A percentile compares a stretch with the other conserved stretches of the same genome.
phyloP scores from a whole-genome alignment of 2,797 vertebrate genomes.

The Diceros bicornis region DNA sequence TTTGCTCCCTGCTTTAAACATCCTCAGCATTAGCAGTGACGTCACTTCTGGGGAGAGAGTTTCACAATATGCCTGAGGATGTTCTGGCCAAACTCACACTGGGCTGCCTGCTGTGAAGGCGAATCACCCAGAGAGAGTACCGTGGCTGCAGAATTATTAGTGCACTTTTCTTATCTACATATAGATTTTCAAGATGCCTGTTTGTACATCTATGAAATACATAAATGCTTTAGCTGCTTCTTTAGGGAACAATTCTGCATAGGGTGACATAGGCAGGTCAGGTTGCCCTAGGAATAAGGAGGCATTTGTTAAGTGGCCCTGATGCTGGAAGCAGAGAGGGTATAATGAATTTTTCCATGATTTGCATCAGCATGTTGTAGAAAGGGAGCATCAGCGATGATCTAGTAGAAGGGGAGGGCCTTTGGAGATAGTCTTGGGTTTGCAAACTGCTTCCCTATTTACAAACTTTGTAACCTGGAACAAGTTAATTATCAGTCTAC shows the following conservation, averaged over 20 bases:
- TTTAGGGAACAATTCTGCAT: slow-evolving; percentile 2
- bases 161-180: background rate
- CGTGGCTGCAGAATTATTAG: background rate
- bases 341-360: slow-evolving; percentile 15
- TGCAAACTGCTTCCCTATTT: slow-evolving; percentile 44
- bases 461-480: slow-evolving; percentile 4
- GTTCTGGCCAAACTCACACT: background rate
- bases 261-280: background rate
- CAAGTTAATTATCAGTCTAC: slow-evolving; percentile 16
- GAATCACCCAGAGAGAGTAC: background rate
- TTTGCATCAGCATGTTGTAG: background rate
- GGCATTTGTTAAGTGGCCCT: background rate
- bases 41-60: slow-evolving; percentile 39
- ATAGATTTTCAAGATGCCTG: background rate
- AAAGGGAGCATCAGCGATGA: background rate
- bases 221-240: slow-evolving; percentile 2
- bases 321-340: background rate
- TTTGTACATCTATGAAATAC: background rate
- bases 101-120: background rate
- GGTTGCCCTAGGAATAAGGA: slow-evolving; percentile 36
- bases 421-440: slow-evolving; percentile 30
- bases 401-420: background rate
- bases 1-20: slow-evolving; percentile 73
- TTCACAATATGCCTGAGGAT: background rate
- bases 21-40: slow-evolving; percentile 54